Base-by-base conservation (phyloP, 2,797 vertebrate genomes). In the Hydrophis major region DNA sequence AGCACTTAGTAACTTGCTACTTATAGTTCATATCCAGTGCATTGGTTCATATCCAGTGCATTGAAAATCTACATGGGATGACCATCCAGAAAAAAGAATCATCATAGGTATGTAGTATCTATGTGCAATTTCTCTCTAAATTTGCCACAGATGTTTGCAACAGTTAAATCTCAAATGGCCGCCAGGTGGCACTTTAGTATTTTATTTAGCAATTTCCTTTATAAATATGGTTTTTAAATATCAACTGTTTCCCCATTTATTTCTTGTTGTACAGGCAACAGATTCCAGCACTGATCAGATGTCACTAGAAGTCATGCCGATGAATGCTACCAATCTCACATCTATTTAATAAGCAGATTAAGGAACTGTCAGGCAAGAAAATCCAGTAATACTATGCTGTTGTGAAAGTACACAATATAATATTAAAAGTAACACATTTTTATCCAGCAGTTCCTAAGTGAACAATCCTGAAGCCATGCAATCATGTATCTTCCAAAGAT, bases 171-270 rank as follows among this genome's bases (percentile, higher is more conserved):
- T 63, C 4, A 59, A 88, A 59, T 18, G 78, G 27, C 69, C 93
- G 63, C 56, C 69, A 89, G 93, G 10, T 93, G 93, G 93, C 90
- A 89, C 90, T 89, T 91, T 63, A 91, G 90, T 86, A 91, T 69
- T 86, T 86, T 74, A 25, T n/a, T 32, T 55, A 89, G 50, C 47
- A 83, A 22, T 5, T 89, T 61, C 47, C 20, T 59, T 88, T 69
- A 87, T 4, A 37, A 90, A 27, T 55, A 47, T 4, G 74, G n/a
- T 57, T 86, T 91, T 53, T 60, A 47, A 10, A 60, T 86, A 20
- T 42, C 56, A 42, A 50, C 27, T 8, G 6, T 25, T 11, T 63
- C 57, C 22, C 18, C 2, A 2, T 69, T 47, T 50, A 16, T 78
- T 32, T 56, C 25, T 50, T 18, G 22, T 4, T 32, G 37, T 50